Conservation (phyloP, 2,113 vertebrate genomes). For the Henicopernis longicauda region DNA sequence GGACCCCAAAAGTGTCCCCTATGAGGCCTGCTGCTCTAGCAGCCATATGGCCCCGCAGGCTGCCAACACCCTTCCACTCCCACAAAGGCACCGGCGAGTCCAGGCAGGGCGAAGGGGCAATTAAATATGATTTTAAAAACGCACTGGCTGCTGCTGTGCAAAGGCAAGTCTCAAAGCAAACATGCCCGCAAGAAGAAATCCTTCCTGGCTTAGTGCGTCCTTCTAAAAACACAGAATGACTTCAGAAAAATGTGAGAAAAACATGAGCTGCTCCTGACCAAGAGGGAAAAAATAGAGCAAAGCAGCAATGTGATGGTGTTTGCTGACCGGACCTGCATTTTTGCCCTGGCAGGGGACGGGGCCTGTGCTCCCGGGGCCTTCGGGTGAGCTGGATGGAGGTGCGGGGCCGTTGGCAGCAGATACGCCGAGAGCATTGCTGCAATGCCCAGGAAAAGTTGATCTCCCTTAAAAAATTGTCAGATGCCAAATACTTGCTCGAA, state of each 20-base stretch:
- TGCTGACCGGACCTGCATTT: neutral
- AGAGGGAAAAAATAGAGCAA: neutral
- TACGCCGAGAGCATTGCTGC: neutral
- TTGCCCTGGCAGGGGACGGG: neutral
- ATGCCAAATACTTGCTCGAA: neutral
- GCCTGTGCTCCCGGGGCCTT: neutral
- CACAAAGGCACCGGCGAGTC: neutral
- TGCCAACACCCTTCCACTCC: neutral
- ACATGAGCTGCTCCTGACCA: neutral
- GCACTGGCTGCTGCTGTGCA: neutral
- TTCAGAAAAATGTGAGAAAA: slow-evolving; percentile 16
- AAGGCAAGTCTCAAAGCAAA: neutral
- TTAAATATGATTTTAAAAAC: neutral
- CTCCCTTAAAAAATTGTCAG: neutral
- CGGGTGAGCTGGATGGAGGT: neutral
- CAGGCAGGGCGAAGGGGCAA: neutral
- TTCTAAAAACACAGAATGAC: slow-evolving; percentile 1
- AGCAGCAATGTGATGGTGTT: neutral
- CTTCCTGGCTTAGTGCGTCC: neutral
- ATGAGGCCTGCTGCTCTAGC: neutral
- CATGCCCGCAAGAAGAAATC: neutral
- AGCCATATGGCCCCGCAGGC: accelerated
- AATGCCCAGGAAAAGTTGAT: neutral
- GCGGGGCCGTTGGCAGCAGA: accelerated
- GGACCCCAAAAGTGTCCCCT: neutral